A percentile compares a stretch with the other conserved stretches of the same genome.
phyloP scores from a whole-genome alignment of 2,113 vertebrate species.

The Melanocharis versteri region DNA sequence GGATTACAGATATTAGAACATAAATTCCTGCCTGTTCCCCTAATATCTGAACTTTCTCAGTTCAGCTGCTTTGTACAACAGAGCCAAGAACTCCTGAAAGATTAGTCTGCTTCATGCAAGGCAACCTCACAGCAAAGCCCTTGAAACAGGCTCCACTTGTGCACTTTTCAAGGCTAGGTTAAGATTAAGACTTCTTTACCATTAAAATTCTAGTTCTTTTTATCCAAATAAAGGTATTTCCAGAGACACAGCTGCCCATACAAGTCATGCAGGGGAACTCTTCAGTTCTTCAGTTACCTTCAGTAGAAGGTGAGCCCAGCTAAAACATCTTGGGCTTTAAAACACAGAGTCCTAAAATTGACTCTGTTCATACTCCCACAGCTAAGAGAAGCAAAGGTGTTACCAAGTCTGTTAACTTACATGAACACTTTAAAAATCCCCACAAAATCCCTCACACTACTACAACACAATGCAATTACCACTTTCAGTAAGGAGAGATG shows the following conservation, averaged over 20 bases:
- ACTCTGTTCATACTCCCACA: not conserved
- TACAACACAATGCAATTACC: slow-evolving; percentile 65
- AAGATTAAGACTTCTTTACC: not conserved
- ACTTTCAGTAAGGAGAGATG: slow-evolving; percentile 90
- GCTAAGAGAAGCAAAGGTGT: not conserved
- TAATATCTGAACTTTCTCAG: not conserved
- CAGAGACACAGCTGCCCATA: not conserved
- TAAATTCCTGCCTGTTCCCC: not conserved
- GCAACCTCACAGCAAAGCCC: not conserved
- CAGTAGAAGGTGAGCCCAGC: not conserved
- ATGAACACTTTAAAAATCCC: not conserved
- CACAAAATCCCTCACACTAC: not conserved
- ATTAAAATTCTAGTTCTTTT: not conserved
- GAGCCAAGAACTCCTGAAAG: not conserved
- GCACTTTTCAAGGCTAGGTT: not conserved
- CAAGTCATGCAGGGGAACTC: not conserved
- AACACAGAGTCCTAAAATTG: not conserved
- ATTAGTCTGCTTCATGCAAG: not conserved
- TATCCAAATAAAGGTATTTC: not conserved
- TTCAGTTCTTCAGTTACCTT: too few relatives aligned
- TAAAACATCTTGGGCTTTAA: not conserved
- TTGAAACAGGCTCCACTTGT: not conserved
- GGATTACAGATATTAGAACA: not conserved
- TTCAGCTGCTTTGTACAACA: not conserved
- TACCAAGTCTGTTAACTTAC: not conserved